A percentile compares a stretch with the other conserved stretches of the same genome.
These are phyloP conservation scores for Otis tarda DNA, from an alignment of 2,113 vertebrate species.

Conservation along the genomic window DNA sequence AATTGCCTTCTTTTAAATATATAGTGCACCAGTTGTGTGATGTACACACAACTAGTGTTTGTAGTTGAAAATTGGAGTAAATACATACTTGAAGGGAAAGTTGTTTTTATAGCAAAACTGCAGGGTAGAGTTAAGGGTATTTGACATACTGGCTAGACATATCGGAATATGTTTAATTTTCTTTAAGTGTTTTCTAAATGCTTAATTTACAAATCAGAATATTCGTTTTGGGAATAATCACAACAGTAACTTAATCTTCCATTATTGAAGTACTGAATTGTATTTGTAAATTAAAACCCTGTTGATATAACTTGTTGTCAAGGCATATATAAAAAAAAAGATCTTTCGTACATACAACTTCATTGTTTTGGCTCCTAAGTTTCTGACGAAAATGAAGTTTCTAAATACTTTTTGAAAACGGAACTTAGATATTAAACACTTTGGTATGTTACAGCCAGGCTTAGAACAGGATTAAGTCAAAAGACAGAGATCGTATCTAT, in stretches of 20 bases:
- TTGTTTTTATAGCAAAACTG: not conserved
- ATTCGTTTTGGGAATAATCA: not conserved
- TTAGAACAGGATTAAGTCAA: not conserved
- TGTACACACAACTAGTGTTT: not conserved
- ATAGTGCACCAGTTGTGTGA: not conserved
- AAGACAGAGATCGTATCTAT: not conserved
- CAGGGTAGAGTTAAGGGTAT: not conserved
- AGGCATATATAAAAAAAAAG: not conserved
- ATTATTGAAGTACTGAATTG: not conserved
- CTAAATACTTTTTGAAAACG: not conserved
- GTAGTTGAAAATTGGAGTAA: not conserved
- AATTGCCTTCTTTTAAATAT: not conserved
- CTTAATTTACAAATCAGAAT: not conserved
- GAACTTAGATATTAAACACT: not conserved
- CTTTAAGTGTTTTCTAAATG: not conserved
- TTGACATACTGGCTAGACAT: not conserved
- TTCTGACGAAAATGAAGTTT: not conserved
- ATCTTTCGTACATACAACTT: not conserved
- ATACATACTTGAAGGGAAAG: not conserved
- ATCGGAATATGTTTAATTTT: not conserved
- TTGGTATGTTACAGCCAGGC: not conserved
- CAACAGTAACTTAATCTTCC: not conserved
- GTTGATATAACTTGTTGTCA: not conserved
- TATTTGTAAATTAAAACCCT: not conserved
- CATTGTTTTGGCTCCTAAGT: not conserved